Base-by-base conservation (phyloP, 1,140 invertebrate species). In the Drosophila simulans region DNA sequence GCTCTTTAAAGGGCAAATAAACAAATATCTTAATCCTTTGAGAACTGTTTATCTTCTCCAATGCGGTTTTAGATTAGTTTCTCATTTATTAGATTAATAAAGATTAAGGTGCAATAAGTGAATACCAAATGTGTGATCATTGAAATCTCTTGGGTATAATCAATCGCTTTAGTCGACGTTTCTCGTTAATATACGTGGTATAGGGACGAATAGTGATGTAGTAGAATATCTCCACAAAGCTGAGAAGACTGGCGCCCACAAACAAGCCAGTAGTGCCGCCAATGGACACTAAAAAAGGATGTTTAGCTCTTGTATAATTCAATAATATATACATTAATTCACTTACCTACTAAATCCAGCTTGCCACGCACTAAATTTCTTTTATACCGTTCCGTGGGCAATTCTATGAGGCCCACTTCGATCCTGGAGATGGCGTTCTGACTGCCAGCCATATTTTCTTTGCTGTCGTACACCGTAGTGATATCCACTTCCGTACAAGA, bases 401-500 rank as follows among this genome's bases (percentile, higher is more conserved):
- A 80, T 34, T 93, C 92, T 1, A 94, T 93, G n/a, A 95, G 79
- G 0, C 91, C 92, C 37, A 95, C 93, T 52, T 94, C 92, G 4
- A 95, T 92, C 15, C 91, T 91, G 0, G 94, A 93, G 57, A 93
- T 43, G 22, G 90, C 42, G 92, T 46, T 83, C 49, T 90, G 76
- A 43, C 80, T 51, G 0, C 82, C 83, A 12, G 74, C 68, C 35
- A 92, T 72, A 31, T 90, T 92, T n/a, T 92, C 91, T 70, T 93
- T 93, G 66, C 93, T 94, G 69, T 94, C 94, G 27, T 93, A 93
- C 4, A 94, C 93, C 0, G 93, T 93, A 0, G 93, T 92, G 40
- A 94, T 94, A 80, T 95, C 94, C 51, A 94, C 94, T 80, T 95
- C 94, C 0, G 94, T 94, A 73, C 94, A 95, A 0, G 94, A 95